Conservation (phyloP, 37 sponge, comb jelly and placozoan genomes). For the Oopsacas minuta region DNA sequence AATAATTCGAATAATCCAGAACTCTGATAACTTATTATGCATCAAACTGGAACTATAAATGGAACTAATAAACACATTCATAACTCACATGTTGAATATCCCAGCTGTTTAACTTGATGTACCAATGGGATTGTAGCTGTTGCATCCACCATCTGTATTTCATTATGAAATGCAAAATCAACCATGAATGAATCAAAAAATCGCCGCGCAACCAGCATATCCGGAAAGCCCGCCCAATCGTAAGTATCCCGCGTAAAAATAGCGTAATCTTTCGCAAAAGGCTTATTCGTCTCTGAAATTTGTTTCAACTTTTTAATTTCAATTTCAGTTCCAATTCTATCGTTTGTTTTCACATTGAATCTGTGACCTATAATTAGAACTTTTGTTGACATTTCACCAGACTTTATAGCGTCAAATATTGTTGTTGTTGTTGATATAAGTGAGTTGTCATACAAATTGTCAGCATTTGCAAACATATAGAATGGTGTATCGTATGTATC, state of each 20-base stretch:
- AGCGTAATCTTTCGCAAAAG: constrained; percentile 7
- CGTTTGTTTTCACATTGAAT: neutral
- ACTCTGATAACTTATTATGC: too few relatives aligned
- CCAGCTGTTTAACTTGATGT: neutral
- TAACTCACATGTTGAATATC: neutral
- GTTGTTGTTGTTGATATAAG: neutral
- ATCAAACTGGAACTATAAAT: too few relatives aligned
- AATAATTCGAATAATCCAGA: too few relatives aligned
- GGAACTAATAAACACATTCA: neutral
- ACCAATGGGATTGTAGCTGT: neutral
- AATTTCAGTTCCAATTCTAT: neutral
- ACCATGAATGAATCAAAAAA: neutral
- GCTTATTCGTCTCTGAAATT: neutral
- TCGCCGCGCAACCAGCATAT: neutral
- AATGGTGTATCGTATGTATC: neutral
- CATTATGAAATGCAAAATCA: constrained; percentile 5
- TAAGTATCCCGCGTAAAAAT: neutral
- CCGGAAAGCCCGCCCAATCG: neutral
- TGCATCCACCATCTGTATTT: neutral
- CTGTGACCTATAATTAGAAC: neutral
- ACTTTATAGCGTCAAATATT: neutral
- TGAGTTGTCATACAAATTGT: neutral
- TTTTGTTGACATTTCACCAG: neutral
- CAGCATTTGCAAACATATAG: neutral
- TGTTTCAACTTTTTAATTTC: neutral